Percentiles rank a stretch among this genome's conserved stretches.
phyloP scores from a whole-genome alignment of 2,888 invertebrate genomes.

The Scaptodrosophila latifasciaeformis region DNA sequence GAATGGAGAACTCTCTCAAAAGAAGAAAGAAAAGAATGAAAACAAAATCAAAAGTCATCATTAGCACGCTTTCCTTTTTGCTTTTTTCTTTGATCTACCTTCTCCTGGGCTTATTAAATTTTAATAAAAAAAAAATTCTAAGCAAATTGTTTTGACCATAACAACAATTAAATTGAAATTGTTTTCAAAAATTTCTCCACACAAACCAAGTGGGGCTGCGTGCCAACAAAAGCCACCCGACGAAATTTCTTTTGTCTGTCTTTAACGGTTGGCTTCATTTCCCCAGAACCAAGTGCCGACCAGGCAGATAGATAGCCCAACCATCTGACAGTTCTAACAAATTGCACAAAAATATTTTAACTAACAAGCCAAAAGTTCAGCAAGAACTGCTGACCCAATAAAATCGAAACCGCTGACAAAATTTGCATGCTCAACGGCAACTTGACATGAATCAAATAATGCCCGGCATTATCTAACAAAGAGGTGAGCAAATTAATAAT shows the following conservation, averaged over 20 bases:
- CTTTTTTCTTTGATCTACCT: no score
- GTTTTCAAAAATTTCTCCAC: slow-evolving; percentile 24
- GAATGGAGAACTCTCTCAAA: no score
- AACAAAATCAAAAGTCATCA: slow-evolving; percentile 3
- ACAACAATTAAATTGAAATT: background rate
- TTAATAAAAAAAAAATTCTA: slow-evolving; percentile 1
- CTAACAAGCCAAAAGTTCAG: slow-evolving; percentile 25
- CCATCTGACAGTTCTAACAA: background rate
- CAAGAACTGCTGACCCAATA: slow-evolving; percentile 6
- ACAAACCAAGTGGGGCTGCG: slow-evolving; percentile 14
- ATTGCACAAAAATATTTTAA: slow-evolving; percentile 35
- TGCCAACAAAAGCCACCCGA: slow-evolving; percentile 19
- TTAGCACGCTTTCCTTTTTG: slow-evolving; percentile 1
- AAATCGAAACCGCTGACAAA: no score
- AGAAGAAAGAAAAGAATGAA: no score
- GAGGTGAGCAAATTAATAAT: no score
- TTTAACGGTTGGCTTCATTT: slow-evolving; percentile 53
- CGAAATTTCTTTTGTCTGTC: slow-evolving; percentile 36
- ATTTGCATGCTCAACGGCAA: slow-evolving; percentile 34
- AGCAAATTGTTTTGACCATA: slow-evolving; percentile 28
- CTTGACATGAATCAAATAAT: slow-evolving; percentile 39
- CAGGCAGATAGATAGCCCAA: slow-evolving; percentile 19
- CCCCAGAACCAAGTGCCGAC: slow-evolving; percentile 2
- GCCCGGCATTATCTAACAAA: slow-evolving; percentile 37
- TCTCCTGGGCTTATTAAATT: no score